phyloP scores from a whole-genome alignment of 2,797 vertebrate genomes.

The Uromys caudimaculatus region DNA sequence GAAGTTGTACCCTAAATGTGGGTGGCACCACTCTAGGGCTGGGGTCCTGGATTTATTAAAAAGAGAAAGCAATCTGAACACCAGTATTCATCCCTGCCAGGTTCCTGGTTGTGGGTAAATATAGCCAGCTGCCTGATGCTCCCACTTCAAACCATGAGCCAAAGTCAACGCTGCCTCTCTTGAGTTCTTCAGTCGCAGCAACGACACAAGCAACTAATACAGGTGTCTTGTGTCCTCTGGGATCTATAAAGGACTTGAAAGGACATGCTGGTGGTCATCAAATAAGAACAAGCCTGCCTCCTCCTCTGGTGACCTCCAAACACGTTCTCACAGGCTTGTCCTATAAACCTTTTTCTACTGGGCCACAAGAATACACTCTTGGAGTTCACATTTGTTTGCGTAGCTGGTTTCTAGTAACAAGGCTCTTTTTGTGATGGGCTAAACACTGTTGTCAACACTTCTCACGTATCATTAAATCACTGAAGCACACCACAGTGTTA shows the following conservation, averaged over 20 bases:
- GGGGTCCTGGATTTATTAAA: not conserved
- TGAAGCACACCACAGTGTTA: not conserved
- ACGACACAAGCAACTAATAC: not conserved
- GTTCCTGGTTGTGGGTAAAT: not conserved
- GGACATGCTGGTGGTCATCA: not conserved
- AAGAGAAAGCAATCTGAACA: not conserved
- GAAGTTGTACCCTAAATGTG: not conserved
- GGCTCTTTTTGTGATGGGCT: not conserved
- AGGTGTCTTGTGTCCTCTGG: not conserved
- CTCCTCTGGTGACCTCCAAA: not conserved
- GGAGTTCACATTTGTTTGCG: not conserved
- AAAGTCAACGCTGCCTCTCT: no score
- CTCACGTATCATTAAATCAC: not conserved
- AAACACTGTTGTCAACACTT: not conserved
- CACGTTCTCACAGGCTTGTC: not conserved
- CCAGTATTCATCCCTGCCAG: not conserved
- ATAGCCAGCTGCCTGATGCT: not conserved
- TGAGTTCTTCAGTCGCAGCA: not conserved
- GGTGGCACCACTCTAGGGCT: not conserved
- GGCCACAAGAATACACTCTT: not conserved
- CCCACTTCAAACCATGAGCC: not conserved
- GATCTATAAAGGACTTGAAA: not conserved
- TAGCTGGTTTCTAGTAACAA: not conserved
- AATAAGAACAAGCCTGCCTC: not conserved
- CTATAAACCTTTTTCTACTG: not conserved